Conservation (phyloP, 2,113 vertebrate species). For the Tiliqua scincoides region DNA sequence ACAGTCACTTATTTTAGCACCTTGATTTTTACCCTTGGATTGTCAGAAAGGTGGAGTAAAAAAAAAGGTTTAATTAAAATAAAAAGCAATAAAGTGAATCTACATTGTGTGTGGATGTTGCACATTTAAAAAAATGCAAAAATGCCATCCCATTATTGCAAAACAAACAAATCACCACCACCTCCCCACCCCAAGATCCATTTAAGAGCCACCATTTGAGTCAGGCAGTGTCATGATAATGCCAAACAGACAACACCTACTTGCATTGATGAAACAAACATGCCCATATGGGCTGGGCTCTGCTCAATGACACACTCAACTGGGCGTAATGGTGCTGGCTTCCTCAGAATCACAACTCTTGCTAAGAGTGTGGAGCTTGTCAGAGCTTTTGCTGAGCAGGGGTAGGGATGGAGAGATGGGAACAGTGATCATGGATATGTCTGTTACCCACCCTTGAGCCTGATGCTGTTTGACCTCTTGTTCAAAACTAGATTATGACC, state of each 20-base stretch:
- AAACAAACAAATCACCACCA: neutral
- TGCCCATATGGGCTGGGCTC: too few species aligned
- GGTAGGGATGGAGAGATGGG: neutral
- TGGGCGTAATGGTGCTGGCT: too few species aligned
- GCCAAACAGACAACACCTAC: too few species aligned
- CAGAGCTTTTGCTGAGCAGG: neutral
- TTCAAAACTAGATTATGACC: neutral
- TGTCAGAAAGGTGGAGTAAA: neutral
- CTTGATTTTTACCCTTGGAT: neutral
- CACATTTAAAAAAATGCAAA: neutral
- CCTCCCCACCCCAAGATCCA: too few species aligned
- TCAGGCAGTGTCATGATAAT: too few species aligned
- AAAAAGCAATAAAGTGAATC: neutral
- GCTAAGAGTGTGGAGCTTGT: too few species aligned
- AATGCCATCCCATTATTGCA: neutral
- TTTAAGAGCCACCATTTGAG: too few species aligned
- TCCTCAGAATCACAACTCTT: too few species aligned
- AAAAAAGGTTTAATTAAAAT: neutral
- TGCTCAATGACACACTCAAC: too few species aligned
- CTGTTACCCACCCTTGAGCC: neutral
- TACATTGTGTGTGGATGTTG: neutral
- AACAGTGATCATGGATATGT: neutral
- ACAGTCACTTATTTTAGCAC: neutral
- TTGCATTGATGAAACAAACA: too few species aligned
- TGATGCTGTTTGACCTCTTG: neutral